Evolutionary conservation across 2,797 vertebrate genomes (phyloP).

Genomic region (Enteromius mattozi): DNA sequence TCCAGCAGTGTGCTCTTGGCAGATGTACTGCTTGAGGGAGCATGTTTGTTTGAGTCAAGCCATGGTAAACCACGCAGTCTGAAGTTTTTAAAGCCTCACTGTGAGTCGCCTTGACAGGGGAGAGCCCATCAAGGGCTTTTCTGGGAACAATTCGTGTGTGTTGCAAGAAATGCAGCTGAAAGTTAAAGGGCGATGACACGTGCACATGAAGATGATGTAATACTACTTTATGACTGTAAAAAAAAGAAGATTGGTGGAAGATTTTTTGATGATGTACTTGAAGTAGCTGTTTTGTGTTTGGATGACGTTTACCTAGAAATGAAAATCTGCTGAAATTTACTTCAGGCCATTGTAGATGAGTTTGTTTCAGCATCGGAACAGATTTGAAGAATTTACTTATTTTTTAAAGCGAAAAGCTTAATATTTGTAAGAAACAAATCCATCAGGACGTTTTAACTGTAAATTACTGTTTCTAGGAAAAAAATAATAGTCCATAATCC

Average conservation of each 20-base stretch:
- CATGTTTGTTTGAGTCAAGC: slow-evolving; percentile 26
- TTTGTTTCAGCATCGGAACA: background rate
- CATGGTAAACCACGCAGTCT: slow-evolving; percentile 4
- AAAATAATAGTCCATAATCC: background rate
- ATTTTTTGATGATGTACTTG: background rate
- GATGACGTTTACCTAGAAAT: background rate
- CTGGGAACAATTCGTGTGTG: background rate
- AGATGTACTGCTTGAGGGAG: slow-evolving; percentile 46
- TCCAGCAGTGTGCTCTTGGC: slow-evolving; percentile 36
- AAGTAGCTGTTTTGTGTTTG: background rate
- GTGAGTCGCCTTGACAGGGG: background rate
- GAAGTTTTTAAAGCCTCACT: slow-evolving; percentile 20
- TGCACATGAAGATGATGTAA: background rate
- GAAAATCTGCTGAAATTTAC: background rate
- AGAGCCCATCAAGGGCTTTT: slow-evolving; percentile 19
- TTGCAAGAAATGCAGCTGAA: background rate
- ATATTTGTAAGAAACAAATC: background rate
- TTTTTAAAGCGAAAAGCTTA: background rate
- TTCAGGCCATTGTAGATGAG: background rate
- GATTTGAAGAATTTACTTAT: background rate
- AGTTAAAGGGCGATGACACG: background rate
- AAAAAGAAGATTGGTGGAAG: background rate
- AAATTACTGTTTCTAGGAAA: background rate
- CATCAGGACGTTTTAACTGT: background rate
- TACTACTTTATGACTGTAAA: background rate